A percentile compares a stretch with the other conserved stretches of the same genome.
Conservation (phyloP, 1,140 invertebrate species). For the Ostrea edulis region DNA sequence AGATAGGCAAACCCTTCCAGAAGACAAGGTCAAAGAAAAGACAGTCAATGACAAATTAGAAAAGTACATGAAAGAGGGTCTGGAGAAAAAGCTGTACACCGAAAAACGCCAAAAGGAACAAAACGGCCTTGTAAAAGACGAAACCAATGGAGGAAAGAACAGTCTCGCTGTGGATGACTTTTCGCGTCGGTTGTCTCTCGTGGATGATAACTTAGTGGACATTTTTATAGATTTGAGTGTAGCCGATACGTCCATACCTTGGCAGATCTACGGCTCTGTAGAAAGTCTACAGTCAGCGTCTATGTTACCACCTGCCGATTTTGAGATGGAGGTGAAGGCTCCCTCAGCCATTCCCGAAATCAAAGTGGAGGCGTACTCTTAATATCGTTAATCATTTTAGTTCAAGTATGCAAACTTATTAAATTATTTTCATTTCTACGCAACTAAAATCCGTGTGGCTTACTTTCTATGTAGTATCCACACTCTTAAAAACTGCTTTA, state of each 20-base stretch:
- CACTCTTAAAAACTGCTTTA: neutral
- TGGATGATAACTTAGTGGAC: constrained; percentile 69
- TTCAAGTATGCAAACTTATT: neutral
- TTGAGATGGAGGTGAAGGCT: neutral
- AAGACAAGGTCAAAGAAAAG: constrained; percentile 55
- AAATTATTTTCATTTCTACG: neutral
- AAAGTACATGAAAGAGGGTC: constrained; percentile 57
- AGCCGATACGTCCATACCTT: constrained; percentile 55
- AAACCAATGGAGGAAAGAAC: constrained; percentile 20
- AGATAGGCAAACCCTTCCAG: constrained; percentile 56
- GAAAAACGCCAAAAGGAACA: constrained; percentile 44
- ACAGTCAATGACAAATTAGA: constrained; percentile 54
- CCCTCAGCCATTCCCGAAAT: constrained; percentile 39
- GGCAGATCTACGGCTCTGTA: constrained; percentile 60
- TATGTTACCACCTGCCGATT: constrained; percentile 49
- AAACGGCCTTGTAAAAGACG: constrained; percentile 8
- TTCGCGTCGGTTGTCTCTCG: constrained; percentile 14
- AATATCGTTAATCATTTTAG: neutral
- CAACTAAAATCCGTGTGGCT: neutral
- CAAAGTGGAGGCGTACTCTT: constrained; percentile 27
- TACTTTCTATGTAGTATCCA: neutral
- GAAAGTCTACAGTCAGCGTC: constrained; percentile 56
- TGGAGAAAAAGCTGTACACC: constrained; percentile 41
- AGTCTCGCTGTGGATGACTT: neutral
- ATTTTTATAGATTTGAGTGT: constrained; percentile 72